Base-by-base conservation (phyloP, 1,140 invertebrate species). In the Eueides isabella region DNA sequence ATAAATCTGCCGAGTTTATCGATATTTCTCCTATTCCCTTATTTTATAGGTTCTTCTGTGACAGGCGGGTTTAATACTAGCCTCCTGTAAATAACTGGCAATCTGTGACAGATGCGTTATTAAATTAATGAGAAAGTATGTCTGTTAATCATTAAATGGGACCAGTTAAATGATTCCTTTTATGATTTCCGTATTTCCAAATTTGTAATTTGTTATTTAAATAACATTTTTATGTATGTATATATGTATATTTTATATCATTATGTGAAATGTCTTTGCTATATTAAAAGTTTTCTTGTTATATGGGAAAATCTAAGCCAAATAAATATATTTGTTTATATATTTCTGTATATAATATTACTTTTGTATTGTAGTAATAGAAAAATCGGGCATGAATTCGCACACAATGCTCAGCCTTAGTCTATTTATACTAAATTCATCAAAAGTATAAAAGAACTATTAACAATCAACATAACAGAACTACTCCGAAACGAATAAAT, bases 1-100 rank as follows among this genome's bases (percentile, higher is more conserved):
- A 73, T 80, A 80, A 80, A 80, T 80, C 67, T 77, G 69, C 63
- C 61, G 19, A 72, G 72, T 79, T 79, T 77, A 80, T 72, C 75
- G 69, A 79, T 71, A 80, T 72, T 74, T 74, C 70, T 70, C 66
- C 72, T 70, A 76, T 74, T 74, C 63, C 72, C 67, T 35, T 26
- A 63, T 74, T 72, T 76, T 77, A 77, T 71, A 44, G 66, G 62
- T 12, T 29, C 16, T 29, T 55, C 61, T 72, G 28, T 63, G 70
- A 70, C 44, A 62, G 41, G 67, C 67, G 61, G 67, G 35, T 78
- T 76, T 76, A 76, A 75, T 79, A 73, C 35, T 29, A 61, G 61
- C 63, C 33, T 65, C 35, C 31, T 70, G 68, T 70, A 63, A 70
- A 70, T 69, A 69, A 41, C n/a, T n/a, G 61, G 33, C 16, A 70